Percentiles rank a stretch among this genome's conserved stretches.
Conservation (phyloP, 2,797 vertebrate genomes). For the Pogoniulus pusillus region DNA sequence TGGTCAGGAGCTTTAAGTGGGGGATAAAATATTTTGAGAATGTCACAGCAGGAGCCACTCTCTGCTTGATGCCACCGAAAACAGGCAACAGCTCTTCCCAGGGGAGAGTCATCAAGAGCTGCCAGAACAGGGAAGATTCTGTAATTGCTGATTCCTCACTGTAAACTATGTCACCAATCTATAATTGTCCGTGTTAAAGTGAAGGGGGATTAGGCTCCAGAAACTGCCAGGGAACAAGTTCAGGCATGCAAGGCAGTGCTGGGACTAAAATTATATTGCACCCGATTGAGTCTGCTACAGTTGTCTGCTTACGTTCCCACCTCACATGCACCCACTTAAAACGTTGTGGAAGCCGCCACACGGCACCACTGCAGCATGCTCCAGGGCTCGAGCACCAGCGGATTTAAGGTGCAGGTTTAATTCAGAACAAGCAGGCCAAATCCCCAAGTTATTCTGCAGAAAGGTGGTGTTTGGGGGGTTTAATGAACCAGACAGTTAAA, state of each 20-base stretch:
- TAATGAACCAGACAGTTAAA: neutral
- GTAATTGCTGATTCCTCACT: neutral
- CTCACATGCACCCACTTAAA: neutral
- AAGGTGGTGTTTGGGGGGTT: neutral
- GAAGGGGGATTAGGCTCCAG: conserved; percentile 22
- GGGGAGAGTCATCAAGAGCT: neutral
- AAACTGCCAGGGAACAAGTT: conserved; percentile 48
- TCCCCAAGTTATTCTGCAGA: neutral
- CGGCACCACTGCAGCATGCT: neutral
- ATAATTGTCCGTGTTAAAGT: neutral
- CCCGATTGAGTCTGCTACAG: conserved; percentile 3
- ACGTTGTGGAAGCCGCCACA: neutral
- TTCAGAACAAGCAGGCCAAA: neutral
- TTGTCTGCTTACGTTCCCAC: neutral
- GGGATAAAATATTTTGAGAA: neutral
- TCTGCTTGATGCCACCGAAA: neutral
- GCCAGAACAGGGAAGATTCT: neutral
- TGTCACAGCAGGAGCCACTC: conserved; percentile 15
- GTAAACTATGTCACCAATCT: conserved; percentile 23
- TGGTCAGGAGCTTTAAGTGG: neutral
- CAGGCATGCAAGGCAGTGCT: conserved; percentile 11
- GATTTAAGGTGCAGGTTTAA: neutral
- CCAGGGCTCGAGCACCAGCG: neutral
- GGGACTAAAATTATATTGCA: neutral
- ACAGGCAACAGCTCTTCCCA: conserved; percentile 6